Conservation (phyloP, 2,113 vertebrate genomes). For the Megaleporinus macrocephalus region DNA sequence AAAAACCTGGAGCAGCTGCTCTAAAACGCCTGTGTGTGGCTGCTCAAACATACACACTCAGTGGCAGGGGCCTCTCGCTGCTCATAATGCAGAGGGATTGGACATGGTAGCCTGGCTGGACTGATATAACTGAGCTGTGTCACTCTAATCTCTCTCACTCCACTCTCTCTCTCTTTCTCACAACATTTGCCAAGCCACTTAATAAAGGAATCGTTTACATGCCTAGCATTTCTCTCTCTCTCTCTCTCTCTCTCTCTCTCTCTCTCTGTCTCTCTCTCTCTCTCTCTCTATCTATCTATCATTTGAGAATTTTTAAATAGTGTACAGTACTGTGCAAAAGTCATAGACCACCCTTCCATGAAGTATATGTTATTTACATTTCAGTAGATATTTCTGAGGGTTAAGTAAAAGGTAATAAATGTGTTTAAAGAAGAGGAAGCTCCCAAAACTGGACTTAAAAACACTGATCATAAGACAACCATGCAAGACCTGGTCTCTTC, state of each 20-base stretch:
- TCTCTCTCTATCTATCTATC: background rate
- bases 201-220: conserved; percentile 10
- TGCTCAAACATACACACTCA: background rate
- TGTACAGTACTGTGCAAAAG: no score
- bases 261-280: background rate
- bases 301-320: background rate
- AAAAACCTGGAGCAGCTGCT: conserved; percentile 9
- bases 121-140: conserved; percentile 28
- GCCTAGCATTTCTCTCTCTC: background rate
- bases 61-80: background rate
- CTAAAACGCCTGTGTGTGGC: background rate
- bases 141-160: background rate
- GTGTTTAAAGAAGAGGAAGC: no score
- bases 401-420: no score
- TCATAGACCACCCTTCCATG: no score
- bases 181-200: background rate
- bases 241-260: background rate
- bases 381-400: no score
- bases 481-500: no score
- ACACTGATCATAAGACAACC: no score
- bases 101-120: conserved; percentile 26
- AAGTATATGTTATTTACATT: no score
- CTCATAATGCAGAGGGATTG: conserved; percentile 33
- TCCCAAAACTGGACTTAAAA: no score
- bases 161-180: background rate